Evolutionary conservation across 1,140 invertebrate genomes (phyloP), one percentile per base, ranked within the genome.

Genomic region (Homarus americanus): DNA sequence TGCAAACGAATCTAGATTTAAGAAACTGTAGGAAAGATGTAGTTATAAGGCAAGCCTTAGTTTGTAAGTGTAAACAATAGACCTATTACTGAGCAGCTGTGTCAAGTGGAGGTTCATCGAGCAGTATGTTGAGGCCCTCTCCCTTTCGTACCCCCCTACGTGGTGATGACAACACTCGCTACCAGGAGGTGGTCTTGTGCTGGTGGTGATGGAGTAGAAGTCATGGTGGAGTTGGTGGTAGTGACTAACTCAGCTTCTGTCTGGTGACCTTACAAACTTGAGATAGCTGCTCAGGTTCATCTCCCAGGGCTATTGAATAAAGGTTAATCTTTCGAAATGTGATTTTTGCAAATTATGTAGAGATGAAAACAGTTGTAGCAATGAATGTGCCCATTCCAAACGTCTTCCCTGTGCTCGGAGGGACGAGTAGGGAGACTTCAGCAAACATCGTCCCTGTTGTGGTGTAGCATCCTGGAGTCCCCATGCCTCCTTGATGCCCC

Each of bases 1-100:
- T 91, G 89, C 89, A 91, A 91, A 91, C 89, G 89, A 91, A 91
- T 91, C 32, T 91, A 91, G 89, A 91, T 80, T 90, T 91, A 91
- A 91, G 89, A 85, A 75, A 91, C 38, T 85, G 89, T 91, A 91
- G 89, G 89, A 83, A 78, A 90, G 73, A 79, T 78, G 73, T 89
- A 89, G 87, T 75, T 75, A 49, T 91, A 79, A 91, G 76, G 89
- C 34, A 91, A 84, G 82, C 76, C 82, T 84, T 91, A 91, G 89
- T 78, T n/a, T 91, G 72, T 91, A 91, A 91, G 89, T 91, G 89
- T 91, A 53, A 91, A 80, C 82, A 85, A 85, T 91, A 85, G 82
- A 85, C 82, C 89, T 80, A 78, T 66, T 63, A 38, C 82, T 78
- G 89, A 91, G 73, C 75, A 85, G 89, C 63, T 69, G 28, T 80